These are phyloP conservation scores for Bettongia penicillata DNA, from an alignment of 2,113 vertebrate species.

Conservation along the genomic window DNA sequence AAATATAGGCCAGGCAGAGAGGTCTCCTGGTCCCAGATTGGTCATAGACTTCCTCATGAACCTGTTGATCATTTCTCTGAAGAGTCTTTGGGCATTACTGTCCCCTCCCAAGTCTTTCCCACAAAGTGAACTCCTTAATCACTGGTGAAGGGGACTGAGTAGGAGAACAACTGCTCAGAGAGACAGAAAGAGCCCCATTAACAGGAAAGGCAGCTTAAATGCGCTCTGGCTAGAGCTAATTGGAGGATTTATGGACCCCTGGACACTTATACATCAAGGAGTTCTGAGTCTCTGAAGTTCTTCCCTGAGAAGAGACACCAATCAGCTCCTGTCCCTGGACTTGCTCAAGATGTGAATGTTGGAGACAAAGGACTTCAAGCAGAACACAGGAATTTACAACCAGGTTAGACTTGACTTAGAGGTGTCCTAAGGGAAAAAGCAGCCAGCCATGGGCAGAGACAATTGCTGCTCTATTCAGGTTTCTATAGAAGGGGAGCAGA, in stretches of 20 bases:
- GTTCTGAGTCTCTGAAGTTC: background rate
- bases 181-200: background rate
- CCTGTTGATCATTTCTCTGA: background rate
- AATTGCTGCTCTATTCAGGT: background rate
- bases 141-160: background rate
- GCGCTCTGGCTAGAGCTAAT: background rate
- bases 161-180: background rate
- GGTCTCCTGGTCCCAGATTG: background rate
- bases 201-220: background rate
- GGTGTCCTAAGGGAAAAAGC: background rate
- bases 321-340: background rate
- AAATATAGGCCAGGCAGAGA: background rate
- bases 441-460: background rate
- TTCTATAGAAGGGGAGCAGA: background rate
- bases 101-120: background rate
- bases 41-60: background rate
- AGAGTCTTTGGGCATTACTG: background rate
- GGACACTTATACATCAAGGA: background rate
- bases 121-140: slow-evolving; percentile 3
- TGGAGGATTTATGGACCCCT: slow-evolving; percentile 8
- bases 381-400: background rate
- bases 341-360: background rate
- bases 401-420: background rate
- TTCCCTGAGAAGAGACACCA: background rate
- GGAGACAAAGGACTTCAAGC: background rate